Base-by-base conservation (phyloP, 2,888 invertebrate species). In the Lasioglossum zephyrum region DNA sequence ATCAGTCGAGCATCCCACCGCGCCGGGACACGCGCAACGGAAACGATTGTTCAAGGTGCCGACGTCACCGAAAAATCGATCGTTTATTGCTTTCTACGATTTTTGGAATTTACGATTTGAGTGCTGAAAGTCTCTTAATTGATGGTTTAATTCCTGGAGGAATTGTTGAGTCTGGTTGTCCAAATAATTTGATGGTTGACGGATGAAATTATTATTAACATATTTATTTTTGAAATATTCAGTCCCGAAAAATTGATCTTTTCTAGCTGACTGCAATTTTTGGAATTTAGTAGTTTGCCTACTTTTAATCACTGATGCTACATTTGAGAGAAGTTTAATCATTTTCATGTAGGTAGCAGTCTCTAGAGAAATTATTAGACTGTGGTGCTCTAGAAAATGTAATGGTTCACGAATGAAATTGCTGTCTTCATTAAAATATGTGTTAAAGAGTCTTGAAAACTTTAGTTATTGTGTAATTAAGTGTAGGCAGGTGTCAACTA, bases 1-100 rank as follows among this genome's bases (percentile, higher is more conserved):
- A 72, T 83, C 79, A 44, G 11, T 72, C 70, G 72, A 63, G 70
- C 78, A 78, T 77, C 74, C 47, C 47, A 69, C 22, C 41, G 72
- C 44, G 69, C n/a, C 41, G 63, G 16, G 60, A 75, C 75, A 49
- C 74, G 31, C 69, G 69, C 13, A 13, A 63, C 60, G 26, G 60
- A 26, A 63, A 63, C 60, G 60, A 63, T 63, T 63, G 16, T 63
- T 31, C 60, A 6, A 13, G 13, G 13, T 26, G 26, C 5, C 26
- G 60, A 60, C 26, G 60, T 13, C 26, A 63, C 13, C 26, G 4
- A 26, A 53, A 53, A 53, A 53, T 22, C 22, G 22, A 53, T 53
- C 22, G 0, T 53, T 53, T 22, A 53, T 22, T 2, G 22, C 3
- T 53, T 53, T 53, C 53, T 6, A 53, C 22, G 9, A 22, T 53